Evolutionary conservation across 2,888 invertebrate species (phyloP), one percentile per base, ranked within the genome.

Genomic region (Oithona nana): DNA sequence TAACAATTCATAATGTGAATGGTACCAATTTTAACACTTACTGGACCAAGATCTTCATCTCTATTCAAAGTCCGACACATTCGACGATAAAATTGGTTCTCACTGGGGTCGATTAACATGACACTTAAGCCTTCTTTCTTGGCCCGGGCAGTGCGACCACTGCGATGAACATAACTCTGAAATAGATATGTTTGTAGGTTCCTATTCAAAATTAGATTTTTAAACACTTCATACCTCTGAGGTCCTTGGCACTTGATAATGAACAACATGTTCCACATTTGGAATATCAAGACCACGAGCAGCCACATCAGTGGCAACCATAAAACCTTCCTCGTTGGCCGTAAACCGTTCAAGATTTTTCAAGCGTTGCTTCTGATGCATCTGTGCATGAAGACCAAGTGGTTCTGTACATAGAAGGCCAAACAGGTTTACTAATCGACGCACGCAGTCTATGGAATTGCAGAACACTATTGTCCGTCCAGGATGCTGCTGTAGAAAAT

Each of bases 221-320:
- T n/a, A n/a, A n/a, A n/a, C n/a, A n/a, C 11, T 8, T 39, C 55
- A 28, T 57, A 66, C 66, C 64, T 66, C 67, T 28, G 66, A 65
- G 8, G 66, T 67, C 11, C 65, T 57, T 16, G 66, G 66, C 1
- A 95, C 92, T 73, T 88, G 94, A 75, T 94, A 98, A 73, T 98
- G 98, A 65, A 98, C 79, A 1, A 98, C 95, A 75, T 95, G 92
- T 67, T 94, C 83, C 1, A 98, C 84, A 68, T 83, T 80, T 0
- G 90, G 88, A 68, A 98, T 93, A 75, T 98, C 98, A 54, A 98
- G 75, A 0, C 98, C 98, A 64, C 98, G 79, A 0, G 98, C 94
- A 0, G 98, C 97, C 3, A 99, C 95, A 76, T 98, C 98, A 0
- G 94, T 97, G 0, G 81, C 80, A 2, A 97, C 83, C 64, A 98